phyloP scores from a whole-genome alignment of 2,113 vertebrate species.

The Mellivora capensis region DNA sequence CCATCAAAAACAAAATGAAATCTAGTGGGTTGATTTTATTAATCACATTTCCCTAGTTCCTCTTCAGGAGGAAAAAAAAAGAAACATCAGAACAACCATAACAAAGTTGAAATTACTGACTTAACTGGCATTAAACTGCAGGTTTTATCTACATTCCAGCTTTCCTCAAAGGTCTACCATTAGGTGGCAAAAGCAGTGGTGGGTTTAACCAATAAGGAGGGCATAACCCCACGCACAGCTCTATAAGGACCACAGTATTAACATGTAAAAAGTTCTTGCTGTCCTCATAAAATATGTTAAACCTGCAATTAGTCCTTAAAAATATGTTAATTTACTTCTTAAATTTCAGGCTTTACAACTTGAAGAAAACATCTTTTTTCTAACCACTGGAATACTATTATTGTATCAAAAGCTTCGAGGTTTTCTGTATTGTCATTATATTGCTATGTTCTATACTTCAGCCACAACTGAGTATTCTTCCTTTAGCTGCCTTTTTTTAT shows the following conservation, averaged over 20 bases:
- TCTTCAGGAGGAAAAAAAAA: not conserved
- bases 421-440: not conserved
- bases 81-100: not conserved
- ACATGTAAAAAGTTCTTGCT: not conserved
- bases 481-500: not conserved
- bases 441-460: not conserved
- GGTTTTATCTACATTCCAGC: not conserved
- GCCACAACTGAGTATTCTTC: not conserved
- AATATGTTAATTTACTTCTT: not conserved
- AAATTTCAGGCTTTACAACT: not conserved
- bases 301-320: not conserved
- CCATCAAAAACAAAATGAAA: slow-evolving; percentile 60
- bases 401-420: not conserved
- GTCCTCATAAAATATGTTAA: not conserved
- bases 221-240: fast-evolving
- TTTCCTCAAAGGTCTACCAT: not conserved
- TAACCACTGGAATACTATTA: not conserved
- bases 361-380: not conserved
- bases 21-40: slow-evolving; percentile 15
- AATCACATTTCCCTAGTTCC: slow-evolving; percentile 4
- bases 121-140: not conserved
- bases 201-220: not conserved
- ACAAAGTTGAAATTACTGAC: not conserved
- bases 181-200: not conserved
- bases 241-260: not conserved